Evolutionary conservation across 2,113 vertebrate species (phyloP).

Genomic region (Limnothrissa miodon): DNA sequence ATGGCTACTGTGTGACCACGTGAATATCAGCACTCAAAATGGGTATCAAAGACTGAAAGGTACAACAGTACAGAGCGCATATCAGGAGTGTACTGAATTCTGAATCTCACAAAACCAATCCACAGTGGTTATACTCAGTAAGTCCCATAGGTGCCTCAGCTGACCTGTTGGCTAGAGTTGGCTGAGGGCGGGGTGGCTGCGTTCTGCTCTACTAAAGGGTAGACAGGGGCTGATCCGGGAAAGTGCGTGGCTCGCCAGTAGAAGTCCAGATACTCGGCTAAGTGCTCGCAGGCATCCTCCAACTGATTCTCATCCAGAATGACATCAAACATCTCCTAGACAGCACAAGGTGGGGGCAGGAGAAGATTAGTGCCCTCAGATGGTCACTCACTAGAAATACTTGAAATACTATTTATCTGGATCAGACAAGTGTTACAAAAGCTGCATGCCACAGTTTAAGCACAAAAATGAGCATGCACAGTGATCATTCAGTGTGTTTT

Average conservation of each 20-base stretch:
- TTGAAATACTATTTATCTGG: too few relatives aligned
- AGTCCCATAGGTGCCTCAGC: background rate
- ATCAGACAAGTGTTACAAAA: background rate
- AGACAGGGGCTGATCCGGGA: slow-evolving; percentile 73
- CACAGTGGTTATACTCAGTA: background rate
- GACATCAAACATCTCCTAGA: slow-evolving; percentile 92
- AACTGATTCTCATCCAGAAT: slow-evolving; percentile 97
- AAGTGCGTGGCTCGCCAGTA: slow-evolving; percentile 95
- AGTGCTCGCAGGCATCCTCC: slow-evolving; percentile 92
- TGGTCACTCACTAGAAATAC: background rate
- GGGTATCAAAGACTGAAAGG: background rate
- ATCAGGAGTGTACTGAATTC: background rate
- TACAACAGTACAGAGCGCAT: background rate
- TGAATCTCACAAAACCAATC: background rate
- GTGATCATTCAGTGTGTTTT: too few relatives aligned
- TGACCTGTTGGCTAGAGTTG: slow-evolving; percentile 82
- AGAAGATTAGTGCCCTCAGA: background rate
- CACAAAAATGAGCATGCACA: too few relatives aligned
- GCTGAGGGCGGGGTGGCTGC: slow-evolving; percentile 82
- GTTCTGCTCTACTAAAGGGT: slow-evolving; percentile 76
- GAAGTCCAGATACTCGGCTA: slow-evolving; percentile 92
- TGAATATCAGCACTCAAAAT: background rate
- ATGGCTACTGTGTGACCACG: background rate
- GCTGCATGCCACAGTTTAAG: background rate
- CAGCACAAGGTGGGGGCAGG: background rate